Evolutionary conservation across 2,888 invertebrate genomes (phyloP), one percentile per base, ranked within the genome.

Genomic region (Ophioninae sp.): DNA sequence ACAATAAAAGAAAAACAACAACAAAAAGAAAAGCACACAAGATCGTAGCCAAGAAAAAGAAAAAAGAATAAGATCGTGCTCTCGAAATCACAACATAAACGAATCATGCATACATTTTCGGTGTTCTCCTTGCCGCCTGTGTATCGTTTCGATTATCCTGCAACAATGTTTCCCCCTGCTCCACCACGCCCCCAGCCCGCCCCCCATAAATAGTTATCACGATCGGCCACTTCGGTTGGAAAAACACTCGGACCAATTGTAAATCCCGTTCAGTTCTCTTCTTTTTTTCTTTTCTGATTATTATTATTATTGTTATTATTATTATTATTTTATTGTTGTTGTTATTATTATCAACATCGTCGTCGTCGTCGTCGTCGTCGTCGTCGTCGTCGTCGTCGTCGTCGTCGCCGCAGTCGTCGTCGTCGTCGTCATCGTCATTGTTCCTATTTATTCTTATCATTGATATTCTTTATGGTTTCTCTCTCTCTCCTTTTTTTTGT

Each of bases 81-180:
- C 57, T 65, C 62, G 56, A 72, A 30, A 70, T 80, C 62, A 79
- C 79, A 81, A 74, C 67, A 44, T 44, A 81, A 84, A 69, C 69
- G 76, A 85, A 78, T 76, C 75, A 86, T 89, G 90, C 88, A 84
- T 90, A 91, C 91, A 92, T 92, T 92, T 92, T 89, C 89, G 91
- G 92, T 92, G 91, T 91, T 91, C 89, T 90, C 88, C 88, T 89
- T 89, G 91, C 91, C 91, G 90, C 91, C 92, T 92, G 89, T 89
- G 72, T 86, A 75, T 87, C 81, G 84, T 78, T 87, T 88, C 82
- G 83, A 83, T 67, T 70, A 79, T 86, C 86, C 86, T 88, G 87
- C 85, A 87, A 90, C 89, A 81, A 81, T 77, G 56, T 73, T 44
- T 50, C 68, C 74, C 62, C 44, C 68, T 13, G 20, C 44, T 10